Evolutionary conservation across 2,888 invertebrate genomes (phyloP).

Genomic region (Tortricodes alternella): DNA sequence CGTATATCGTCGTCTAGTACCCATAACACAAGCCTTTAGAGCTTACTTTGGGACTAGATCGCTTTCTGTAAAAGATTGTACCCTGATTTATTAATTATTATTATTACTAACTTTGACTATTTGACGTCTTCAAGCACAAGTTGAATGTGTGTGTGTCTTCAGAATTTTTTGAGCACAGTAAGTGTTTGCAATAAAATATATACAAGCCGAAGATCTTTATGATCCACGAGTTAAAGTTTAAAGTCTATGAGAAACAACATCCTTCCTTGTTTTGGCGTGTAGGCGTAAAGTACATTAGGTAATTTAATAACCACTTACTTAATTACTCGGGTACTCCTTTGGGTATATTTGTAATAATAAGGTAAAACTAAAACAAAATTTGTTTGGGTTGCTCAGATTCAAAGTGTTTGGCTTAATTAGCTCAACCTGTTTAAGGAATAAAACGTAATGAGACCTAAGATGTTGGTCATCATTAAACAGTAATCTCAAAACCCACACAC

Average conservation of each 20-base stretch:
- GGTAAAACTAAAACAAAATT: background rate
- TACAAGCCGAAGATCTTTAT: too few relatives aligned
- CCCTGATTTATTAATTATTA: too few relatives aligned
- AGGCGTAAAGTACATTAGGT: background rate
- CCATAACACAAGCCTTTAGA: too few relatives aligned
- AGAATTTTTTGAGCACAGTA: too few relatives aligned
- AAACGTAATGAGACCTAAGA: constrained; percentile 6
- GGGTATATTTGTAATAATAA: background rate
- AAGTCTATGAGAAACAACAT: background rate
- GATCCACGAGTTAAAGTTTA: too few relatives aligned
- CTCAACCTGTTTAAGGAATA: background rate
- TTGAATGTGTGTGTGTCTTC: background rate
- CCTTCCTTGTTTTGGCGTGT: background rate
- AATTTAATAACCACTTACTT: background rate
- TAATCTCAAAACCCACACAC: background rate
- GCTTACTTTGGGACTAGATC: too few relatives aligned
- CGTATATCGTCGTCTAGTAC: too few relatives aligned
- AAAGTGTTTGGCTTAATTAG: constrained; percentile 5
- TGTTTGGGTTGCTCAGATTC: background rate
- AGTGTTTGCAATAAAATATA: too few relatives aligned
- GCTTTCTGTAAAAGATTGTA: too few relatives aligned
- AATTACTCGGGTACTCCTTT: background rate
- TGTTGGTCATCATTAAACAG: constrained; percentile 4
- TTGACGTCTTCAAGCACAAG: background rate
- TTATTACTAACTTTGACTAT: too few relatives aligned